Evolutionary conservation across 2,113 vertebrate genomes (phyloP).

Genomic region (Hydrochoerus hydrochaeris): DNA sequence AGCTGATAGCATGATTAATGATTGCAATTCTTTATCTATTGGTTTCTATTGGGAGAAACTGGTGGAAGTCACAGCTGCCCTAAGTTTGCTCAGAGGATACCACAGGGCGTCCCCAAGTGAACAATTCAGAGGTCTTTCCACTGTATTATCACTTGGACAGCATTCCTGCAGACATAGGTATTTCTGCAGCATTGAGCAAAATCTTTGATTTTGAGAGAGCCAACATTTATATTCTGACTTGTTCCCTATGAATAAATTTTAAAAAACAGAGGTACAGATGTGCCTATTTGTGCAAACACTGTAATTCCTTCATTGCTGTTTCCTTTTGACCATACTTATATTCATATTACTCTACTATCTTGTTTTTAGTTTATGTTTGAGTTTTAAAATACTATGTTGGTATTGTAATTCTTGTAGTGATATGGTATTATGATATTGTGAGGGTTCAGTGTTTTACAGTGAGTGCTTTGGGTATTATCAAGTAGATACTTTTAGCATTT

Average conservation of each 20-base stretch:
- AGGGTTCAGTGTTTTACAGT: neutral
- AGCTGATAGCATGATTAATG: neutral
- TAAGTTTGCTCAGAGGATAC: neutral
- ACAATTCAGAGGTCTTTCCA: accelerated
- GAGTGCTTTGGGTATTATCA: neutral
- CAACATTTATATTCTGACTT: neutral
- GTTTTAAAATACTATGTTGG: neutral
- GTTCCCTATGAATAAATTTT: neutral
- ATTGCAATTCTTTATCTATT: neutral
- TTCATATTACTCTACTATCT: neutral
- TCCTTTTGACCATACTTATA: neutral
- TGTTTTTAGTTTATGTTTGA: neutral
- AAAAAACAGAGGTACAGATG: neutral
- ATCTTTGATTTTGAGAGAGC: neutral
- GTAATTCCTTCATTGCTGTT: neutral
- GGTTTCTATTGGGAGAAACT: neutral
- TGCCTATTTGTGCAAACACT: neutral
- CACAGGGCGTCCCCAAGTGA: too few relatives aligned
- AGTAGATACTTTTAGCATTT: constrained; percentile 11
- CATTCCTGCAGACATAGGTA: neutral
- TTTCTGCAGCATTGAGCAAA: neutral
- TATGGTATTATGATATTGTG: neutral
- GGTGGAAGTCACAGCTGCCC: neutral
- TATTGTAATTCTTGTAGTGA: neutral
- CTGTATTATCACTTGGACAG: accelerated